Base-by-base conservation (phyloP, 2,113 vertebrate genomes). In the Platysternon megacephalum region DNA sequence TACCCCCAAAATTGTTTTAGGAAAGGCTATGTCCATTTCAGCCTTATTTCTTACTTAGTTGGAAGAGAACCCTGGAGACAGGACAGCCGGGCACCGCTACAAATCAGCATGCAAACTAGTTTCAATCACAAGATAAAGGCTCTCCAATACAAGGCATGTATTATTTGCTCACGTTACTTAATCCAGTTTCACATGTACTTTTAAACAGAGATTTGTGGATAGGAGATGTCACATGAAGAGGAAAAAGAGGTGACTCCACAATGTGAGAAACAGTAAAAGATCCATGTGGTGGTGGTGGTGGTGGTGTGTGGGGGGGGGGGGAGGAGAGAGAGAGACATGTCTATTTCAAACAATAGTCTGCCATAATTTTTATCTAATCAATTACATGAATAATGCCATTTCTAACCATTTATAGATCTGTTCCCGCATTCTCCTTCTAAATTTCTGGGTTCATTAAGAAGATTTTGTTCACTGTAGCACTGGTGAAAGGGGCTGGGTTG, bases 1-100 rank as follows among this genome's bases (percentile, higher is more conserved):
- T 89, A 93, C 89, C 86, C 95, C 96, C 89, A 88, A 94, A 97
- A 97, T 97, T 96, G 86, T 97, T 97, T 97, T 96, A 90, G 95
- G 93, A 89, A 39, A 94, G 89, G 82, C 82, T 21, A 28, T 49
- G 87, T 93, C 94, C 89, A 4, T 90, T 96, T 93, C 49, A 90
- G 11, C 95, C 85, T 95, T 93, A 94, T 96, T 96, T 97, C 97
- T 96, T 94, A 93, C 95, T 97, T 95, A 93, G 97, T 97, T 83
- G 53, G 85, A 79, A 65, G 88, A 96, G 92, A 93, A 95, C 95
- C 89, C 96, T 96, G 35, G 94, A 97, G 93, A 95, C 96, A 91
- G 93, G 94, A 85, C 11, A 85, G 92, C 28, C 91, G 89, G 88
- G 91, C 96, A 96, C 83, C 42, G 90, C 48, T 53, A 94, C 92